A percentile compares a stretch with the other conserved stretches of the same genome.
phyloP scores from a whole-genome alignment of 2,888 invertebrate genomes.

The Leucophenga maculata region DNA sequence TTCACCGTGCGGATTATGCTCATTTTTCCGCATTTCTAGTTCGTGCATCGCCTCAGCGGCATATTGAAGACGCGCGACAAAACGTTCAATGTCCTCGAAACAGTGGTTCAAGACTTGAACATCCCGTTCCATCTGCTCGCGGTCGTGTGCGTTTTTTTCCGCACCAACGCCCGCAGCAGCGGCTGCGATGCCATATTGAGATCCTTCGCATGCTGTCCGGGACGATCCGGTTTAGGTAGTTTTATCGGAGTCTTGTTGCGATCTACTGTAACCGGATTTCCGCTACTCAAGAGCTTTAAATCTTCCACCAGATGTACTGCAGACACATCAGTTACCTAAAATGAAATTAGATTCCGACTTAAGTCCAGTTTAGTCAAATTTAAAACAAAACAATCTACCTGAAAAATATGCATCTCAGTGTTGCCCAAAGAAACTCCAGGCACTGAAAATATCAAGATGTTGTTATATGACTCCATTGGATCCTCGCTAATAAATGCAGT shows the following conservation, averaged over 20 bases:
- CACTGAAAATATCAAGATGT: constrained; percentile 97
- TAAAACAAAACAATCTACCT: constrained; percentile 72
- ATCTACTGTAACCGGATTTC: constrained; percentile 75
- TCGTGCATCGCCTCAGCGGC: constrained; percentile 95
- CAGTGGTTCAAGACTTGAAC: constrained; percentile 96
- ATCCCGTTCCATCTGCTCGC: constrained; percentile 94
- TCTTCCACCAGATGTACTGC: constrained; percentile 89
- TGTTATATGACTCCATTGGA: constrained; percentile 97
- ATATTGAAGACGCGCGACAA: constrained; percentile 96
- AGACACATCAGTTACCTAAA: constrained; percentile 83
- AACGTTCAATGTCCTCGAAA: constrained; percentile 99
- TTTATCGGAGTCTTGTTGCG: constrained; percentile 65
- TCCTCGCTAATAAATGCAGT: constrained; percentile 96
- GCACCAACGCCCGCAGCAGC: constrained; percentile 73
- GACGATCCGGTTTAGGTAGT: constrained; percentile 52
- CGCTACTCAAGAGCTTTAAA: constrained; percentile 79
- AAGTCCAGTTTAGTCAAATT: background rate
- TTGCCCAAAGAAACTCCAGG: constrained; percentile 79
- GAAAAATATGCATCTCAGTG: constrained; percentile 97
- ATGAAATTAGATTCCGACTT: background rate
- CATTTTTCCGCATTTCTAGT: constrained; percentile 85
- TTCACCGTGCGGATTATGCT: constrained; percentile 81
- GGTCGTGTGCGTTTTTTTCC: constrained; percentile 88
- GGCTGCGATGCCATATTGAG: constrained; percentile 67
- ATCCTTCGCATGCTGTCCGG: constrained; percentile 58